Evolutionary conservation across 2,797 vertebrate genomes (phyloP), one percentile per base, ranked within the genome.

Genomic region (Sparidentex hasta): DNA sequence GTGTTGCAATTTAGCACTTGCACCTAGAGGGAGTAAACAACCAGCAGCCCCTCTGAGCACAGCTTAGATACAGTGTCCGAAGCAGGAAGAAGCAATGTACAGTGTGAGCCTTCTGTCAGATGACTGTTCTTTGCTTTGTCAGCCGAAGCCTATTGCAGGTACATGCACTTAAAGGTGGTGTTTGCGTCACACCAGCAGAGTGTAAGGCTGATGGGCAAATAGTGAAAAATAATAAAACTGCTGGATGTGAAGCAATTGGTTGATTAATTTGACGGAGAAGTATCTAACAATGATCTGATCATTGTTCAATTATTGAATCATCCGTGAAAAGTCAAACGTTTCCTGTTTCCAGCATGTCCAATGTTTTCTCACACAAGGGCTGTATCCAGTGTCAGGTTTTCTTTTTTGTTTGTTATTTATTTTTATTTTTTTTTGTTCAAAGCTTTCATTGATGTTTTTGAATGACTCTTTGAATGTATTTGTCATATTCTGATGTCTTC

Each of bases 1-100:
- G 51, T 86, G 72, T 82, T 80, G 78, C 76, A 69, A 88, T 87
- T 79, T 81, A 70, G 47, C 11, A 2, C 59, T 43, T 57, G 70
- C 27, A 76, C 64, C 65, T 78, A 46, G 67, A 77, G 71, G 77
- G 63, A 55, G 71, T 74, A 70, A 89, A 87, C 67, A 80, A 55
- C 72, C 76, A 23, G 11, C 63, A 68, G 16, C 25, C 68, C 51
- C 69, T 80, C 47, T 55, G 23, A 80, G 20, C 56, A 41, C 11
- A 58, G 63, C 56, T 69, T 62, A 68, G 52, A 59, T 38, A 54
- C 52, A 75, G n/a, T 59, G 4, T 57, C 25, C n/a, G 55, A 69
- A 74, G 17, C 46, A 7, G 12, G 63, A 46, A 29, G 33, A 62
- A 27, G 38, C 12, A 59, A 11, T 50, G 14, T 58, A 29, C 33